Base-by-base conservation (phyloP, 2,113 vertebrate genomes). In the Micronisus gabar region DNA sequence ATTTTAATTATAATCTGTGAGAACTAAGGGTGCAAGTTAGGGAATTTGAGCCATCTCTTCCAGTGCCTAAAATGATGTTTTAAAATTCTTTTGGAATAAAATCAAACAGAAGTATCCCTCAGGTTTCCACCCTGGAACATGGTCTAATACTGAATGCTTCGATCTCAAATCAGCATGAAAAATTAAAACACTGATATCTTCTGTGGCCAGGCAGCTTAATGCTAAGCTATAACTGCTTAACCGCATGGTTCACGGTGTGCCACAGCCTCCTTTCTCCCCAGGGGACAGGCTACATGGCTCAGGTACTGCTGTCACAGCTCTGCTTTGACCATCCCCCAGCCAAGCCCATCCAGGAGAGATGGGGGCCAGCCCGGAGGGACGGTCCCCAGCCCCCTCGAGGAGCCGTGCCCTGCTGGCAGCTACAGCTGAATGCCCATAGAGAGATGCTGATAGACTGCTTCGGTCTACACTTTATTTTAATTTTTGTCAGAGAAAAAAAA, bases 171-270 rank as follows among this genome's bases (percentile, higher is more conserved):
- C 67, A 62, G 36, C 45, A 40, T 58, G 62, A 72, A 72, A 81
- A 75, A 38, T 81, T 38, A 76, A 84, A 90, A 67, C 14, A 36
- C 17, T 32, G 48, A 32, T 84, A 58, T n/a, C 43, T 90, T 30
- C 22, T 10, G 2, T 9, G 38, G 22, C 58, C 66, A 71, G 50
- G 40, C 67, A 72, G 67, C 47, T 75, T 66, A 55, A 61, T 22
- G 19, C 34, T 61, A 13, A 71, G 26, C 25, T 90, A 3, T 14
- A 59, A 32, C 38, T 23, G 22, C 41, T 66, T 36, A 56, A 66
- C n/a, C 0, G 0, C 9, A 6, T 0, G 26, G 67, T 29, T 48
- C 19, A 1, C 27, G 45, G 40, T 20, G 52, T 26, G 27, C 14
- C 47, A 55, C 21, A 40, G 71, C 50, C 76, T 63, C 5, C 0